Evolutionary conservation across 2,797 vertebrate genomes (phyloP).

Genomic region (Odontamblyopus rebecca): DNA sequence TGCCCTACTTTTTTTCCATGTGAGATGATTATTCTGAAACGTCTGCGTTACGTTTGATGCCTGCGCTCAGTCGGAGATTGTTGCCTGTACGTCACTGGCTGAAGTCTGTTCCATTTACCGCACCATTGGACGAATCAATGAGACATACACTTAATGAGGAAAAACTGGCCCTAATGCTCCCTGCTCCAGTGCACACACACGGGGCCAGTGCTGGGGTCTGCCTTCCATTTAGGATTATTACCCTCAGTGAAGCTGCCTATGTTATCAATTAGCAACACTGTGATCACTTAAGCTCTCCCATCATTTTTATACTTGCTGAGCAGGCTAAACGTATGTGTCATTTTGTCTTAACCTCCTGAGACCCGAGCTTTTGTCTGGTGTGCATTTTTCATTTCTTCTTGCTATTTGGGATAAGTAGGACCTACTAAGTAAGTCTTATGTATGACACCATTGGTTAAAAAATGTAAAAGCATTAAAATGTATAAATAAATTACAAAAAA

Average conservation of each 20-base stretch:
- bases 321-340: not conserved
- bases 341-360: too few relatives aligned
- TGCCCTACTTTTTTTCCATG: not conserved
- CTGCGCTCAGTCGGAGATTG: conserved; percentile 43
- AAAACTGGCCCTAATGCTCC: conserved; percentile 55
- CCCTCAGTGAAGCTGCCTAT: conserved; percentile 39
- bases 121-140: conserved; percentile 65
- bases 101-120: conserved; percentile 63
- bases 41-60: conserved; percentile 23
- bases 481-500: too few relatives aligned
- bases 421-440: too few relatives aligned
- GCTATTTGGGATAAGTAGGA: too few relatives aligned
- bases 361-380: too few relatives aligned
- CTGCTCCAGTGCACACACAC: conserved; percentile 47
- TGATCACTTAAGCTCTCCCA: not conserved
- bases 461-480: too few relatives aligned
- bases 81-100: conserved; percentile 50
- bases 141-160: conserved; percentile 67
- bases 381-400: too few relatives aligned
- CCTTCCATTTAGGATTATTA: conserved; percentile 50
- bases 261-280: conserved; percentile 52
- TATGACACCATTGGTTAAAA: too few relatives aligned
- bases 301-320: conserved; percentile 19
- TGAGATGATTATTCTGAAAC: not conserved
- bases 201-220: conserved; percentile 23